Conservation (phyloP, 2,113 vertebrate species). For the Podocnemis expansa region DNA sequence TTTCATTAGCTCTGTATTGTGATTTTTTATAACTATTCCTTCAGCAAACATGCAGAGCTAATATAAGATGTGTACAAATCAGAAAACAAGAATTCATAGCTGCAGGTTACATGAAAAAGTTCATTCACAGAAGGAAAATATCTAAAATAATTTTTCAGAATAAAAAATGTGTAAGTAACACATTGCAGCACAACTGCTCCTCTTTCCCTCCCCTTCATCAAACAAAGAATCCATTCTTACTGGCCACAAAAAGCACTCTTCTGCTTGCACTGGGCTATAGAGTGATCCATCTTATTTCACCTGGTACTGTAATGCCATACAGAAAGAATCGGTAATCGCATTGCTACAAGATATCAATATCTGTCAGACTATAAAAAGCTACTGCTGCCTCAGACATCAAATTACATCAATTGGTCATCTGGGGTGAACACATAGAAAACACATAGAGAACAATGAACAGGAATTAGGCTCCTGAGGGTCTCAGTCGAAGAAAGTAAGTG, state of each 20-base stretch:
- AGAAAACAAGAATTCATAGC: neutral
- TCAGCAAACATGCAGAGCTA: neutral
- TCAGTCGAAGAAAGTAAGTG: conserved; percentile 43
- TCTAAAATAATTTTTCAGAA: neutral
- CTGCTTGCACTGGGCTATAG: neutral
- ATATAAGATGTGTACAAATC: neutral
- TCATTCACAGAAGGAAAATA: neutral
- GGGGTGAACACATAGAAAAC: conserved; percentile 50
- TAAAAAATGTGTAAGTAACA: neutral
- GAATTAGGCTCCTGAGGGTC: conserved; percentile 51
- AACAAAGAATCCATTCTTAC: fast-evolving
- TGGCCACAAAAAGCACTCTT: neutral
- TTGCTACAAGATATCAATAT: conserved; percentile 27
- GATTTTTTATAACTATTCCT: neutral
- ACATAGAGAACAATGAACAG: conserved; percentile 27
- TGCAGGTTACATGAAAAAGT: neutral
- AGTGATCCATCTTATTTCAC: neutral
- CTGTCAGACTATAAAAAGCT: neutral
- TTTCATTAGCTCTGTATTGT: neutral
- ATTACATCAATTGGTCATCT: conserved; percentile 64
- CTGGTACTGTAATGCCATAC: neutral
- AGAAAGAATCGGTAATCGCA: neutral
- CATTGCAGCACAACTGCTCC: fast-evolving
- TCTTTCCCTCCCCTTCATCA: neutral
- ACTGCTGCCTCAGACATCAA: conserved; percentile 14